Evolutionary conservation across 2,888 invertebrate species (phyloP), one percentile per base, ranked within the genome.

Genomic region (Eristalis intricaria): DNA sequence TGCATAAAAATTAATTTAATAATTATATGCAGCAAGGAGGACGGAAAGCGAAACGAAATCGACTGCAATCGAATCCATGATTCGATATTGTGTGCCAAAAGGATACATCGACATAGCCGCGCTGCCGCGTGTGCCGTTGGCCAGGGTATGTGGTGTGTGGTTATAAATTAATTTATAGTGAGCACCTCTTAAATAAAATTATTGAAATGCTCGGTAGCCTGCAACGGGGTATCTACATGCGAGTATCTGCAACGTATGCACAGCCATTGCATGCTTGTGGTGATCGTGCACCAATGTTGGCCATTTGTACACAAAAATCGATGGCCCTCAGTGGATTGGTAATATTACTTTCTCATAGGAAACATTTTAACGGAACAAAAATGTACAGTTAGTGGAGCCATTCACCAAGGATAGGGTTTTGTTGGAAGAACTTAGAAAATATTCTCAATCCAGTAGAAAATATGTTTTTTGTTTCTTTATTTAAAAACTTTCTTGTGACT

Each of bases 1-100:
- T 63, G 79, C 66, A 69, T 75, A 75, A 60, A 84, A 84, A 84
- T 84, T 76, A 84, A 80, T 80, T 75, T 71, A 84, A 84, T 80
- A 75, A 84, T 73, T 78, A 63, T 68, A 43, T 78, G 68, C 35
- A 78, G 63, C 71, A 61, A 73, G 4, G 61, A n/a, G 29, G 68
- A 63, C 29, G 32, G 29, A 35, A 13, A 43, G n/a, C 61, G 50
- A 22, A 64, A 75, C 23, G 64, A 15, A 56, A 63, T 69, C 74
- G 61, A 64, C 32, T 69, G 60, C 68, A 65, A 78, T 79, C 78
- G 63, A 70, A 70, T 65, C 35, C 60, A 50, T n/a, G 38, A 61
- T 65, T 50, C 56, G 50, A 32, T 35, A 35, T 40, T 10, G 43
- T 63, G 32, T 60, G 63, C 40, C 56, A 69, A 61, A 74, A 81